Conservation (phyloP, 92 coral and sea anemone genomes). For the Blastomussa wellsi region DNA sequence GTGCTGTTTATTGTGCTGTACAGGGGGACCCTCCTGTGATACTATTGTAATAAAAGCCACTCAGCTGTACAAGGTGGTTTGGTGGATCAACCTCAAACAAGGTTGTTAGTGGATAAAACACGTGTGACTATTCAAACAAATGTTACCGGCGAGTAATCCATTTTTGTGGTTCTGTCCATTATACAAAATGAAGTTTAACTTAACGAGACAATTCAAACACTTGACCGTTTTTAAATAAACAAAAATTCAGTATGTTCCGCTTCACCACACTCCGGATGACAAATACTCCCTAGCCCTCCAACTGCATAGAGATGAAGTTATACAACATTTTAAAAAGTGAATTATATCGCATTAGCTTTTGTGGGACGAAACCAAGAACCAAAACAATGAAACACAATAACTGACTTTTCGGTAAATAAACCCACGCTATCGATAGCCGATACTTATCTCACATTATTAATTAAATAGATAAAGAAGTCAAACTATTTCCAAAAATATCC, state of each 20-base stretch:
- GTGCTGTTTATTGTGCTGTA: background rate
- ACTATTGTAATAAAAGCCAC: background rate
- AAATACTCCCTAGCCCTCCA: background rate
- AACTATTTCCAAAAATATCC: constrained; percentile 15
- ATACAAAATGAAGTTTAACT: too few relatives aligned
- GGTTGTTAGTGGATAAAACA: too few relatives aligned
- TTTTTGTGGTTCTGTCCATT: constrained; percentile 4
- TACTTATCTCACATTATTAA: constrained; percentile 4
- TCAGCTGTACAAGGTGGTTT: background rate
- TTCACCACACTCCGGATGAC: background rate
- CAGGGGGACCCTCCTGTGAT: background rate
- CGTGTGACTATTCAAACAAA: background rate
- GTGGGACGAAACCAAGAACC: background rate
- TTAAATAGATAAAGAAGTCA: constrained; percentile 5
- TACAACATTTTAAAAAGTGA: too few relatives aligned
- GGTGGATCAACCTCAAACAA: background rate
- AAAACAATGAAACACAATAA: background rate
- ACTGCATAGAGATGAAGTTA: too few relatives aligned
- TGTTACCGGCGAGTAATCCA: background rate
- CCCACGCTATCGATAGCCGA: background rate
- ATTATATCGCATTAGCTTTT: background rate
- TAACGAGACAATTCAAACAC: background rate
- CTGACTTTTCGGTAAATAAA: background rate
- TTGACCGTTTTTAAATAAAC: background rate
- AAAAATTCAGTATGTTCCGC: background rate